Base-by-base conservation (phyloP, 2,888 invertebrate species). In the Thera obeliscata region DNA sequence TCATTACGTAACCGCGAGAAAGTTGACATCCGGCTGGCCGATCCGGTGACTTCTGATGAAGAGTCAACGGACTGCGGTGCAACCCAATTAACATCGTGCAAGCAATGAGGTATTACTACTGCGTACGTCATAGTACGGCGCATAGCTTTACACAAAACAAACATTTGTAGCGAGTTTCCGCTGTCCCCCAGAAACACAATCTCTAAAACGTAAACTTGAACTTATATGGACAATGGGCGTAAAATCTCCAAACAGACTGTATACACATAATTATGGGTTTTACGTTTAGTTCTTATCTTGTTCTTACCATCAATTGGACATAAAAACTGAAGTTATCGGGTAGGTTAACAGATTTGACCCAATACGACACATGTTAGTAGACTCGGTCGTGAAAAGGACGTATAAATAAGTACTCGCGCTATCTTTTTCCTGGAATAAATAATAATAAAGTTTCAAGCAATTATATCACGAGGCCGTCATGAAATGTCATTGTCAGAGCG, bases 1-100 rank as follows among this genome's bases (percentile, higher is more conserved):
- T 81, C 71, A 84, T 93, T 92, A 87, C 90, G 91, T 87, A 92
- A 93, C 86, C 73, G 83, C 90, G 91, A 90, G 93, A 93, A 93
- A 93, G 93, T 91, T 91, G 92, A 92, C 92, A 90, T 91, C 90
- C 87, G 89, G 85, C 78, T 78, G 80, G 78, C 76, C 78, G 79
- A 78, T 78, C 80, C 76, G 78, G 78, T 78, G 76, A 55, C 79
- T 81, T 84, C 64, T 60, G 72, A 72, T 84, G 81, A 81, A 82
- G 73, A 82, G 81, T 84, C 84, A 83, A 82, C 76, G 83, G 79
- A 82, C 85, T 71, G 69, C 76, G 75, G 78, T 81, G 79, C 81
- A 85, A 80, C 81, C 80, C 78, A 78, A 80, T 79, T 78, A 78
- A 72, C 76, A 75, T 66, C 66, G 66, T 72, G 72, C 71, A 70